A percentile compares a stretch with the other conserved stretches of the same genome.
These are phyloP conservation scores for Eugnorisma glareosa DNA, from an alignment of 2,888 invertebrate genomes.

Conservation along the genomic window DNA sequence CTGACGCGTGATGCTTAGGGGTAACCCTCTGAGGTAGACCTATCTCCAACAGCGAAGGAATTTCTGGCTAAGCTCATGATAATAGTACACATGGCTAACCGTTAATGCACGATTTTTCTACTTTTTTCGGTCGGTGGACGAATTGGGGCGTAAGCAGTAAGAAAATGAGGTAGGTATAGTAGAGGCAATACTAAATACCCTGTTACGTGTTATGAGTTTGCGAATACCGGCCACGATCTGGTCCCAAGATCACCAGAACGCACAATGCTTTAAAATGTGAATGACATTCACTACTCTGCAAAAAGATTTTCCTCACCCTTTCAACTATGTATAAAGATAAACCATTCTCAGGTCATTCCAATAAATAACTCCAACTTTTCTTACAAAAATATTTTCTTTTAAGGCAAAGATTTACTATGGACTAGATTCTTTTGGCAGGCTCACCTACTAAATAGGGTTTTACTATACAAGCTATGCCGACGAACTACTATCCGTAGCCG, in stretches of 20 bases:
- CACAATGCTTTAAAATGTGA: background rate
- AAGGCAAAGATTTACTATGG: constrained; percentile 34
- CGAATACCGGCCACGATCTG: too few species aligned
- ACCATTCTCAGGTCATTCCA: background rate
- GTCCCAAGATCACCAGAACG: background rate
- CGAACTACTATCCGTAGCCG: background rate
- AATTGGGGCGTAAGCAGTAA: accelerated
- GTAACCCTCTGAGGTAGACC: too few species aligned
- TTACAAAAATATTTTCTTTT: constrained; percentile 14
- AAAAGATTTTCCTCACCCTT: background rate
- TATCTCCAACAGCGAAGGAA: too few species aligned
- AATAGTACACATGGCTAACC: too few species aligned
- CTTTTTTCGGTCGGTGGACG: background rate
- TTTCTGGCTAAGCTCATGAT: too few species aligned
- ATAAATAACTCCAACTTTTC: constrained; percentile 6
- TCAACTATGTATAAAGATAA: background rate
- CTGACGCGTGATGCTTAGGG: background rate
- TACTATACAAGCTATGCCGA: background rate
- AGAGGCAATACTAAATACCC: too few species aligned
- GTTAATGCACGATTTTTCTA: too few species aligned
- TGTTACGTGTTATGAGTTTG: background rate
- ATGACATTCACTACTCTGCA: background rate
- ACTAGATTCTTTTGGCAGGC: constrained; percentile 24
- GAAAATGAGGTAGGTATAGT: background rate
- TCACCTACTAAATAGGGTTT: constrained; percentile 9